Evolutionary conservation across 2,888 invertebrate species (phyloP).

Genomic region (Hymenopus coronatus): DNA sequence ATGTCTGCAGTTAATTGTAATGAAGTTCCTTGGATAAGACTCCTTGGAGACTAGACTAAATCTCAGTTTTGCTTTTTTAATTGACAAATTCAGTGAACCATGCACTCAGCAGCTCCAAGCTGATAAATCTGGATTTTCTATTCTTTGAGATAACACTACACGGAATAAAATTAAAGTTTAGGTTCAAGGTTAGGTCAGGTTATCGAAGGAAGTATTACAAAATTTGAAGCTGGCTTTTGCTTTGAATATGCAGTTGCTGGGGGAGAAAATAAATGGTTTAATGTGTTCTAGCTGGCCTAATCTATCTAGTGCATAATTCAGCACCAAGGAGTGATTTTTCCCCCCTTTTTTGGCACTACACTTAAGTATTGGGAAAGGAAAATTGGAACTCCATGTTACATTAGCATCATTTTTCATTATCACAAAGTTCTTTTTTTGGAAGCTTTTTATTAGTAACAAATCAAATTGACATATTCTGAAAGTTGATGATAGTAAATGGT

Average conservation of each 20-base stretch:
- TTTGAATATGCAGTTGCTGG: neutral
- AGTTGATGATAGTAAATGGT: neutral
- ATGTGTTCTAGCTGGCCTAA: too few relatives aligned
- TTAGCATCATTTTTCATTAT: neutral
- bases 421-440: neutral
- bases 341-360: neutral
- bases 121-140: neutral
- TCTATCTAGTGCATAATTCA: neutral
- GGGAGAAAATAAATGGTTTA: neutral
- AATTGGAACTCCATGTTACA: neutral
- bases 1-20: too few relatives aligned
- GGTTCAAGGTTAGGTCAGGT: slow-evolving; percentile 9
- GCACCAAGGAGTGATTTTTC: neutral
- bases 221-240: neutral
- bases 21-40: too few relatives aligned
- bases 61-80: neutral
- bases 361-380: neutral
- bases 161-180: neutral
- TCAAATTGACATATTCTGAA: too few relatives aligned
- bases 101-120: neutral
- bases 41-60: neutral
- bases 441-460: neutral
- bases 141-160: neutral
- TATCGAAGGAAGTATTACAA: neutral
- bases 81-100: neutral